Conservation (phyloP, 2,888 invertebrate genomes). For the Odiellus spinosus region DNA sequence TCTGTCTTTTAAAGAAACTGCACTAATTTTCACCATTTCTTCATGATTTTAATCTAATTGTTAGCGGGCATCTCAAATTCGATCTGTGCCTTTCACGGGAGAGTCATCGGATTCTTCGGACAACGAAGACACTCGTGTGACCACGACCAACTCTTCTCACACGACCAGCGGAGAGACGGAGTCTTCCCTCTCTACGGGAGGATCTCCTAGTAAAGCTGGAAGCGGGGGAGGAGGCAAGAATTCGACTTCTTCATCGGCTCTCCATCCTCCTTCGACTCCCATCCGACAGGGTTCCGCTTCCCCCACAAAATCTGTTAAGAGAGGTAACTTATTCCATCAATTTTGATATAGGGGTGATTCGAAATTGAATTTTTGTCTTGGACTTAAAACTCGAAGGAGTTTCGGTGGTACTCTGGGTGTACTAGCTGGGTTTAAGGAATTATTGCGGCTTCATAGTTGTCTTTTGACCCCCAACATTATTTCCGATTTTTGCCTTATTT, state of each 20-base stretch:
- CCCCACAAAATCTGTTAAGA: constrained; percentile 23
- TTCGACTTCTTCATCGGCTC: constrained; percentile 7
- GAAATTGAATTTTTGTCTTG: no score
- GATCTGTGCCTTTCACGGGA: constrained; percentile 87
- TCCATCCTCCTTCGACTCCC: constrained; percentile 19
- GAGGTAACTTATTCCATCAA: constrained; percentile 21
- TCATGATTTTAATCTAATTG: no score
- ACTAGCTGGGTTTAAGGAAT: no score
- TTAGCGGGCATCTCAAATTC: constrained; percentile 87
- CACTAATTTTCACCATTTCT: no score
- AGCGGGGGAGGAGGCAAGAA: not conserved
- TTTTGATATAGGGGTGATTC: no score
- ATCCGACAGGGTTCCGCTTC: constrained; percentile 19
- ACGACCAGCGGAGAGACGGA: constrained; percentile 21
- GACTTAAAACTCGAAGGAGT: no score
- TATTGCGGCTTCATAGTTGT: no score
- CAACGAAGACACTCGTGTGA: constrained; percentile 49
- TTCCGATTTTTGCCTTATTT: no score
- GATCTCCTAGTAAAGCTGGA: constrained; percentile 13
- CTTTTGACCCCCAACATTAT: no score
- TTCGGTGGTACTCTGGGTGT: no score
- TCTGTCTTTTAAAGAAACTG: no score
- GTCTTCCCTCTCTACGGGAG: constrained; percentile 23
- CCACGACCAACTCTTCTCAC: constrained; percentile 21
- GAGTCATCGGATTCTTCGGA: constrained; percentile 90